Base-by-base conservation (phyloP, 2,113 vertebrate genomes). In the Xenopus borealis region DNA sequence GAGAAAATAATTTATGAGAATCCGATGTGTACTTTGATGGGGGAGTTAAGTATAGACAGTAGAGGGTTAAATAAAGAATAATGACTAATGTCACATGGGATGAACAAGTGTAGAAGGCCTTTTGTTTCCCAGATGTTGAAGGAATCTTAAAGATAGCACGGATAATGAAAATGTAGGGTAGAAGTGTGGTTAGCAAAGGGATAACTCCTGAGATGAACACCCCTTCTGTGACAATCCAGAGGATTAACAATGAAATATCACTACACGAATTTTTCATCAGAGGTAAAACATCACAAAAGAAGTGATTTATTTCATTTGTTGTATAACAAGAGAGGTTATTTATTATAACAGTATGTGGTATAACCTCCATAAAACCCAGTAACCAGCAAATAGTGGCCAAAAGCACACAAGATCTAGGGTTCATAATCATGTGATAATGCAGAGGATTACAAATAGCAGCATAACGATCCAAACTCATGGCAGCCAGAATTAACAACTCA, bases 301-400 rank as follows among this genome's bases (percentile, higher is more conserved):
- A 80, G 62, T 80, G 71, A 23, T 80, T 72, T 17, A 80, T 40
- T 2, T 20, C n/a, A 62, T 62, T 69, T 2, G 75, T 50, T 12
- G 27, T 50, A 46, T 74, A 80, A 40, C 66, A 76, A 12, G 74
- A 30, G 57, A 73, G 65, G 19, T 58, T 57, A 0, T 74, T 72
- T 0, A 76, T 77, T 64, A 83, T 62, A 12, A 57, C 53, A 40
- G 83, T 80, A 17, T 85, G 83, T 7, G 82, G 70, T 0, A 82
- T 72, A 27, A 83, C 82, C 62, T 83, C 82, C 3, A 82, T 61
- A 6, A 86, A 82, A 45, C 82, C 85, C 9, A 78, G 78, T 66
- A 84, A 16, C 85, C 84, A 86, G 68, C 84, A 81, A 7, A 11
- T 7, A 0, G 19, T 67, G 40, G 82, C 76, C 0, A 86, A 72